These are phyloP conservation scores for Bradysia coprophila DNA, from an alignment of 1,140 invertebrate genomes.

Conservation along the genomic window DNA sequence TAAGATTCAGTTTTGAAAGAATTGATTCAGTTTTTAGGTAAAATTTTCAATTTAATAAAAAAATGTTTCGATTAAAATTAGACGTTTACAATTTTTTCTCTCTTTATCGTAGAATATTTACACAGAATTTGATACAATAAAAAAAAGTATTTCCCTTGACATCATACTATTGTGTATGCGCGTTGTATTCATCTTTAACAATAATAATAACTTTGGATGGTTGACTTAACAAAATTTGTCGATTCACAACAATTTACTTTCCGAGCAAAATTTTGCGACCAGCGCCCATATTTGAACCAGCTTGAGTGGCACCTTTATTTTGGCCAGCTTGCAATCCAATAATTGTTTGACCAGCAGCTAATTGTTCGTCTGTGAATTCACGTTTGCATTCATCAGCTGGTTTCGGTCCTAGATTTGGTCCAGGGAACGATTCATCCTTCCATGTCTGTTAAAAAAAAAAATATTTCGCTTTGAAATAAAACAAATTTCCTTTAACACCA, in stretches of 20 bases:
- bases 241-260: background rate
- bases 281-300: conserved; percentile 85
- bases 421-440: conserved; percentile 75
- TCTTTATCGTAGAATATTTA: too few species aligned
- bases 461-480: conserved; percentile 1
- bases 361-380: conserved; percentile 79
- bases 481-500: background rate
- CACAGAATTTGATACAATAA: too few species aligned
- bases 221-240: too few species aligned
- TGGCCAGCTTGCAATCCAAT: conserved; percentile 91
- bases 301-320: conserved; percentile 87
- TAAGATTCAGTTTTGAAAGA: too few species aligned
- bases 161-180: too few species aligned
- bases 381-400: conserved; percentile 82
- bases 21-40: too few species aligned
- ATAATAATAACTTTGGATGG: too few species aligned
- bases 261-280: conserved; percentile 72
- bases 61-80: too few species aligned
- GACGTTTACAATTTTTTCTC: too few species aligned
- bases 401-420: conserved; percentile 75
- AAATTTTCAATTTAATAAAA: too few species aligned
- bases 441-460: conserved; percentile 45
- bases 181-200: too few species aligned
- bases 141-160: too few species aligned
- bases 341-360: conserved; percentile 73